Conservation (phyloP, 1,140 invertebrate genomes). For the Zaprionus taronus region DNA sequence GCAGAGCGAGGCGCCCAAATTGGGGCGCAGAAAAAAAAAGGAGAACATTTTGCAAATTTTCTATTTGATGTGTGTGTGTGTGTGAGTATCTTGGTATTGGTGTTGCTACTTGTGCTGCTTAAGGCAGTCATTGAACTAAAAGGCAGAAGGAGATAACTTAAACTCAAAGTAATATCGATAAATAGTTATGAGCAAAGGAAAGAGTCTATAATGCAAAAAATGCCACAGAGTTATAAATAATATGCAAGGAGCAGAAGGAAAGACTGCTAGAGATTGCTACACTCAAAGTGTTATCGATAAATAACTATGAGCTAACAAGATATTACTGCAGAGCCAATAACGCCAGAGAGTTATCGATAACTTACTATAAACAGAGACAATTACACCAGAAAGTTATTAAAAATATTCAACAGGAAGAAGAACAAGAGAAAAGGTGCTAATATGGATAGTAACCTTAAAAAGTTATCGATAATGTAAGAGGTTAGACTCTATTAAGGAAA, state of each 20-base stretch:
- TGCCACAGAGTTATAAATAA: too few species aligned
- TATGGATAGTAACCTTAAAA: not conserved
- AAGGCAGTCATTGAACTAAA: constrained; percentile 2
- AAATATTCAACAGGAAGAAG: too few species aligned
- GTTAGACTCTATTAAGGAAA: too few species aligned
- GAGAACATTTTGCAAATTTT: not conserved
- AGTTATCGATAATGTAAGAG: too few species aligned
- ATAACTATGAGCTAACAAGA: not conserved
- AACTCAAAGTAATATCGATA: not conserved
- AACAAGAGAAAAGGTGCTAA: too few species aligned
- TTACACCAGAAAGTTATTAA: too few species aligned
- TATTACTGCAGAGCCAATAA: too few species aligned
- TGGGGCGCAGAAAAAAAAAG: constrained; percentile 24
- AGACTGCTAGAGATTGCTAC: too few species aligned
- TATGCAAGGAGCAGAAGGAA: too few species aligned
- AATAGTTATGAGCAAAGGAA: not conserved
- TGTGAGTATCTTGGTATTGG: not conserved
- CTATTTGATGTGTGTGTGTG: constrained; percentile 1
- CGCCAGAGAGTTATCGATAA: too few species aligned
- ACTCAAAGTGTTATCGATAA: not conserved
- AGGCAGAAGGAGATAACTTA: not conserved
- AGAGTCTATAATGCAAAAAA: not conserved
- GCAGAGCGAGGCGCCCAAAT: constrained; percentile 23
- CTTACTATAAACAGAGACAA: too few species aligned
- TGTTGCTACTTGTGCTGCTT: not conserved